phyloP scores from a whole-genome alignment of 2,888 invertebrate genomes.

The Sialis fuliginosa region DNA sequence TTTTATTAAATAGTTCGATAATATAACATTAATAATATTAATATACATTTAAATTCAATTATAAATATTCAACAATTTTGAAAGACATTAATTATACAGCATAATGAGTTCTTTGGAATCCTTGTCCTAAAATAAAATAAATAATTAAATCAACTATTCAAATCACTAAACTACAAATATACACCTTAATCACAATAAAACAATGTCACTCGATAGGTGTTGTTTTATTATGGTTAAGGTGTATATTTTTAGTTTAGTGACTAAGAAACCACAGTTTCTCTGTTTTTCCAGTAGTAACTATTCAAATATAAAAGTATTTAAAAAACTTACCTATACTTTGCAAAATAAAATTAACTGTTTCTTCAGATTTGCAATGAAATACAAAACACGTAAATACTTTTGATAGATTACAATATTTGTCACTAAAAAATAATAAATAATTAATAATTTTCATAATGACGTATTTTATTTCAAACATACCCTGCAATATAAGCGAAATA shows the following conservation, averaged over 20 bases:
- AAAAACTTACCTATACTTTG: conserved; percentile 26
- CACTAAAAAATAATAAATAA: conserved; percentile 19
- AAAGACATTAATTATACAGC: conserved; percentile 21
- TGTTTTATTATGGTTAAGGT: too few relatives aligned
- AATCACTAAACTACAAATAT: too few relatives aligned
- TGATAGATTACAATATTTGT: conserved; percentile 28
- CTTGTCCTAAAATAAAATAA: conserved; percentile 23
- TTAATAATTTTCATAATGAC: too few relatives aligned
- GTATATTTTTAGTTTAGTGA: background rate
- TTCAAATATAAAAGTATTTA: too few relatives aligned
- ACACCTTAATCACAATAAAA: too few relatives aligned
- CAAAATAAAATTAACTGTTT: conserved; percentile 26
- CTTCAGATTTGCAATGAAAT: conserved; percentile 24
- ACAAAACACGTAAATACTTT: conserved; percentile 28
- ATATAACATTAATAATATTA: too few relatives aligned
- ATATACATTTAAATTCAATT: too few relatives aligned
- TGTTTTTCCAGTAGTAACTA: too few relatives aligned
- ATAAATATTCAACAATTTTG: too few relatives aligned
- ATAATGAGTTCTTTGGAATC: conserved; percentile 32
- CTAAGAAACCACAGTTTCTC: too few relatives aligned
- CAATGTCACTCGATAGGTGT: too few relatives aligned
- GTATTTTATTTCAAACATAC: conserved; percentile 20
- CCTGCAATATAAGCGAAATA: conserved; percentile 44
- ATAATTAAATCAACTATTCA: background rate
- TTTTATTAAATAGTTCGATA: too few relatives aligned